Percentiles rank a stretch among this genome's conserved stretches.
Evolutionary conservation across 2,888 invertebrate species (phyloP).

Genomic region (Athalia rosae): DNA sequence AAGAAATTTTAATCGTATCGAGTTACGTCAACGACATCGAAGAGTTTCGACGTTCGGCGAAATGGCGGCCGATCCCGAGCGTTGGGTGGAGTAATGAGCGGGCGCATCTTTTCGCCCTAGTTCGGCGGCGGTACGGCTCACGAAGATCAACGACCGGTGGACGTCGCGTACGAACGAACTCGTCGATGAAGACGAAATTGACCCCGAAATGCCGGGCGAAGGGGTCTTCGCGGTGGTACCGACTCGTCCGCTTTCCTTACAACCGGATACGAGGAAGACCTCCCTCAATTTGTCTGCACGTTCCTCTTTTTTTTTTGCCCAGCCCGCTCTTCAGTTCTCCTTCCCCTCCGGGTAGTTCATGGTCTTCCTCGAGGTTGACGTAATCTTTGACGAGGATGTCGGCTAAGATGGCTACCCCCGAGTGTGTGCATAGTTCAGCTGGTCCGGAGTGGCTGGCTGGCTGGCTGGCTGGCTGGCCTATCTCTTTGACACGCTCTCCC

Average conservation of each 20-base stretch:
- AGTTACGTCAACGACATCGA: not conserved
- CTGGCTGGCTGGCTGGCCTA: not conserved
- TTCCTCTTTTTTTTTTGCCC: too few species aligned
- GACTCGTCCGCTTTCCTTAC: slow-evolving; percentile 8
- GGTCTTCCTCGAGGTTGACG: slow-evolving; percentile 13
- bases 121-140: not conserved
- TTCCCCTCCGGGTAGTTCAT: not conserved
- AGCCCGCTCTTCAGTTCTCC: not conserved
- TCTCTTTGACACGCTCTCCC: slow-evolving; percentile 27
- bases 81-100: not conserved
- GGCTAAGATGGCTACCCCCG: slow-evolving; percentile 36
- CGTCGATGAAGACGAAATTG: slow-evolving; percentile 22
- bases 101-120: slow-evolving; percentile 8
- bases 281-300: not conserved
- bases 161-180: slow-evolving; percentile 13
- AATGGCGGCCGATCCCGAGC: slow-evolving; percentile 14
- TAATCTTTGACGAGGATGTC: slow-evolving; percentile 33
- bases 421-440: slow-evolving; percentile 37
- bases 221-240: slow-evolving; percentile 18
- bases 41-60: slow-evolving; percentile 17
- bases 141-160: slow-evolving; percentile 21
- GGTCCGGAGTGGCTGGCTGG: slow-evolving; percentile 6
- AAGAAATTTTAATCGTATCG: slow-evolving; percentile 1
- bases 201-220: slow-evolving; percentile 12
- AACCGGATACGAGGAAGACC: not conserved